Evolutionary conservation across 2,888 invertebrate species (phyloP).

Genomic region (Thecophora atra): DNA sequence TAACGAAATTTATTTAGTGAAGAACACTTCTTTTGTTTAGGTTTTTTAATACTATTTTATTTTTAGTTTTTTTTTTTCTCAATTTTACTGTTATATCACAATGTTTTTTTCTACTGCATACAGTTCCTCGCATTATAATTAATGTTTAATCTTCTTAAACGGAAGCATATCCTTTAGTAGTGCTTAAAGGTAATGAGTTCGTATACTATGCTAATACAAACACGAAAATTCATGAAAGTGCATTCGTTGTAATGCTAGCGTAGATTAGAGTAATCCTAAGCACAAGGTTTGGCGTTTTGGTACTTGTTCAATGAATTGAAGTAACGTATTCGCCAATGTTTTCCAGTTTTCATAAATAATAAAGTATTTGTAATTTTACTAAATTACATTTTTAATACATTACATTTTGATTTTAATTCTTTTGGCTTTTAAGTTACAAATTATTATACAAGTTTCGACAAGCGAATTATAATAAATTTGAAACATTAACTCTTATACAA

Average conservation of each 20-base stretch:
- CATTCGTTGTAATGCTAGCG: too few species aligned
- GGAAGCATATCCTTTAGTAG: neutral
- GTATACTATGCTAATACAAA: neutral
- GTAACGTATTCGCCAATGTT: neutral
- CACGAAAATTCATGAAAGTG: too few species aligned
- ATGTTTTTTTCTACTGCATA: too few species aligned
- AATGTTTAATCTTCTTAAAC: too few species aligned
- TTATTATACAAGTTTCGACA: slow-evolving; percentile 40
- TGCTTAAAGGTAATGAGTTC: neutral
- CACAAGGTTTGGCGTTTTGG: neutral
- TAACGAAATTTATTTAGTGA: too few species aligned
- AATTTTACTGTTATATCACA: too few species aligned
- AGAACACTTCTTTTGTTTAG: too few species aligned
- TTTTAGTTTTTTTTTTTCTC: too few species aligned
- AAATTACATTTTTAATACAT: slow-evolving; percentile 26
- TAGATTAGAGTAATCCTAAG: too few species aligned
- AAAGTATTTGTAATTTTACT: neutral
- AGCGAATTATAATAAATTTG: slow-evolving; percentile 12
- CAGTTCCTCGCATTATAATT: too few species aligned
- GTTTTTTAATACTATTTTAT: too few species aligned
- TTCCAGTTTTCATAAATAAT: neutral
- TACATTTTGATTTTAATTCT: slow-evolving; percentile 34
- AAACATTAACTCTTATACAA: slow-evolving; percentile 26
- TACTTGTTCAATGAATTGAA: neutral
- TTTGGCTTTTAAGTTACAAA: slow-evolving; percentile 43